These are phyloP conservation scores for Rhingia rostrata DNA, from an alignment of 2,888 invertebrate species.

Conservation along the genomic window DNA sequence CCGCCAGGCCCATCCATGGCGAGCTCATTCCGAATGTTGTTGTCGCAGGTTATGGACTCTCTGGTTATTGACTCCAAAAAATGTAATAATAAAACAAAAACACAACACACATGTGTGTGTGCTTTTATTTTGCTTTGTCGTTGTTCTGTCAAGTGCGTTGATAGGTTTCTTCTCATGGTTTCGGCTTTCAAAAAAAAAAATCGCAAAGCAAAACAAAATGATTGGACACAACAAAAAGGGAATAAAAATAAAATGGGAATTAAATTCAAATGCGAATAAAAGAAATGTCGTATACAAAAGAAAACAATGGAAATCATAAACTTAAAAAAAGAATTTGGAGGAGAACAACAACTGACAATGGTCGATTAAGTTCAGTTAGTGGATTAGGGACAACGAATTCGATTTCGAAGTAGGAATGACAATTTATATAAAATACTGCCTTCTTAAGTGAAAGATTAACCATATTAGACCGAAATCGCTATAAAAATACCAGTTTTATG, in stretches of 20 bases:
- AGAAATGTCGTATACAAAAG: conserved; percentile 10
- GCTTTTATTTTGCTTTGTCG: conserved; percentile 14
- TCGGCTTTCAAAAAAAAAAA: conserved; percentile 52
- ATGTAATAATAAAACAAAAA: conserved; percentile 30
- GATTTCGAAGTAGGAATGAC: not conserved
- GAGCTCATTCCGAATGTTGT: conserved; percentile 55
- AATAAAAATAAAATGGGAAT: conserved; percentile 29
- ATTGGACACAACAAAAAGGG: conserved; percentile 36
- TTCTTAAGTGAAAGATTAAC: too few species aligned
- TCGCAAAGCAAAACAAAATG: conserved; percentile 41
- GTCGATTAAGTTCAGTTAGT: conserved; percentile 3
- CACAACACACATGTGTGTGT: conserved; percentile 19
- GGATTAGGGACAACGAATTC: conserved; percentile 2
- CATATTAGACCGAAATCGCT: too few species aligned
- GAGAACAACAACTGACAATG: not conserved
- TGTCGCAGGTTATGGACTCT: conserved; percentile 67
- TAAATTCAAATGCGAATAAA: conserved; percentile 42
- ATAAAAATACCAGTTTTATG: too few species aligned
- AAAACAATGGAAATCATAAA: conserved; percentile 13
- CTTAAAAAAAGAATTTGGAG: too few species aligned
- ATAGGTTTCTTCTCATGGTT: conserved; percentile 56
- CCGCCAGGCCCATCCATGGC: conserved; percentile 28
- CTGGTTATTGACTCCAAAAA: conserved; percentile 67
- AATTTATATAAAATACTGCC: too few species aligned
- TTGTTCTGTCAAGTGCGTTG: conserved; percentile 58